A percentile compares a stretch with the other conserved stretches of the same genome.
These are phyloP conservation scores for Gastracanthus pulcherrimus DNA, from an alignment of 2,888 invertebrate genomes.

Conservation along the genomic window DNA sequence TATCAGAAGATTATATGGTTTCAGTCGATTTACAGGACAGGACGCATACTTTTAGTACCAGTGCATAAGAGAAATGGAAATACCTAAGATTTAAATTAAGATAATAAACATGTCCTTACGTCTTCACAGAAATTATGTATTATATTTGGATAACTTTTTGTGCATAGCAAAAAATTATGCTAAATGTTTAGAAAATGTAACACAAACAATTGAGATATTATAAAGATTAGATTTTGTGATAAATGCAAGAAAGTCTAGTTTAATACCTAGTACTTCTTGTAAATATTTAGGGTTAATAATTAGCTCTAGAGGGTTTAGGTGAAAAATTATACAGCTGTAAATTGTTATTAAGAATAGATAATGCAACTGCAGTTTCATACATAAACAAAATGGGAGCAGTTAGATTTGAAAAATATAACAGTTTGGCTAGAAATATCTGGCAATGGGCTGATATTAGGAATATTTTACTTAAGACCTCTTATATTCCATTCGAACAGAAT, in stretches of 20 bases:
- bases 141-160: no score
- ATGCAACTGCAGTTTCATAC: constrained; percentile 49
- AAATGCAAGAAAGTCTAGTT: no score
- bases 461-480: constrained; percentile 36
- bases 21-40: no score
- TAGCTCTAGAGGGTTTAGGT: background rate
- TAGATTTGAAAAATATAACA: constrained; percentile 15
- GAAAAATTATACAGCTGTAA: background rate
- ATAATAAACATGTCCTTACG: no score
- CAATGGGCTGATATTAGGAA: constrained; percentile 46
- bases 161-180: no score
- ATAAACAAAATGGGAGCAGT: constrained; percentile 52
- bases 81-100: constrained; percentile 12
- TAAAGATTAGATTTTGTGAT: no score
- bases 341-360: constrained; percentile 49
- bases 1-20: no score
- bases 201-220: background rate
- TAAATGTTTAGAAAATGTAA: no score
- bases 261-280: no score
- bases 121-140: constrained; percentile 16
- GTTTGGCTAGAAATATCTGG: constrained; percentile 42
- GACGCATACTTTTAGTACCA: background rate
- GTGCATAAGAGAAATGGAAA: background rate
- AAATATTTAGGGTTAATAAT: background rate
- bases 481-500: constrained; percentile 43